Evolutionary conservation across 2,797 vertebrate species (phyloP), one percentile per base, ranked within the genome.

Genomic region (Anguilla pacifica): DNA sequence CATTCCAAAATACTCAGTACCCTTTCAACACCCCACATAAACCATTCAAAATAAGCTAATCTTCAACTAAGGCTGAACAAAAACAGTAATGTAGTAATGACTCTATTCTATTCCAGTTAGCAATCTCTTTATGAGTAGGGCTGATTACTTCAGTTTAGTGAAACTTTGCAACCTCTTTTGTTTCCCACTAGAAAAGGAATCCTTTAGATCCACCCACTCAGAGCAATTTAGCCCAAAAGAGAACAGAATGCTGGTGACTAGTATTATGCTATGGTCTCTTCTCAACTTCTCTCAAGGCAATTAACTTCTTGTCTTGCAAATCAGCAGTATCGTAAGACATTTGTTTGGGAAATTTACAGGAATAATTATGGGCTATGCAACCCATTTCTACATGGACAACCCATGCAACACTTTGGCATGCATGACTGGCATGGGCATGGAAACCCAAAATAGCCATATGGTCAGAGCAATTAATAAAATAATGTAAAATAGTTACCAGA

Each of bases 261-360:
- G 51, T 35, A 51, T 57, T 57, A 35, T 84, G 83, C 17, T 17
- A 31, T 35, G 25, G 28, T 55, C n/a, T 84, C 83, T 19, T 39
- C 53, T 83, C 85, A 87, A 77, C 86, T 43, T 82, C 85, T 88
- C 89, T 90, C 84, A 59, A 25, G 57, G 84, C 72, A 83, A 89
- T 88, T 72, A 84, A 86, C 89, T 61, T 85, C 89, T 91, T 91
- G 88, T 90, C 86, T 90, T 90, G 88, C 88, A 90, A 91, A 91
- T 91, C 64, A 90, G 5, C 43, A 49, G 19, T 81, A 49, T 1
- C 22, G 22, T 81, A 81, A 17, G 22, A 81, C 19, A 49, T 81
- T 49, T 81, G 77, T 49, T 81, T 49, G 19, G 39, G 43, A 81
- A 49, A 81, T 81, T 35, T 3, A 39, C 17, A 31, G 35, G n/a